Evolutionary conservation across 1,140 invertebrate species (phyloP).

Genomic region (Cherax quadricarinatus): DNA sequence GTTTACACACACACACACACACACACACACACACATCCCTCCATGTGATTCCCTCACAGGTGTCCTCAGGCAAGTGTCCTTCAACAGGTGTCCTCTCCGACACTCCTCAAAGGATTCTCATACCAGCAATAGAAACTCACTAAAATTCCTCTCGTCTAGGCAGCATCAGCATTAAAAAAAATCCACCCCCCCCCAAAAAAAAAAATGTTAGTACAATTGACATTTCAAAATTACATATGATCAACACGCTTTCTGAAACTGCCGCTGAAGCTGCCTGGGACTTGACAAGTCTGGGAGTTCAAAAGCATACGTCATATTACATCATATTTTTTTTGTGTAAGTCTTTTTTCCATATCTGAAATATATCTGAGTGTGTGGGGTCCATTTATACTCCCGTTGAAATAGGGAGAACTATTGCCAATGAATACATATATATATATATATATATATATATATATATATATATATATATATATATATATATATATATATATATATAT

Average conservation of each 20-base stretch:
- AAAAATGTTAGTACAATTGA: too few species aligned
- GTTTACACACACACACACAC: not conserved
- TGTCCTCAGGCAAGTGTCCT: not conserved
- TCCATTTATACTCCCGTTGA: not conserved
- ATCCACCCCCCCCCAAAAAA: too few species aligned
- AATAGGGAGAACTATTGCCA: not conserved
- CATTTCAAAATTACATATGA: not conserved
- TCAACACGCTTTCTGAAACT: not conserved
- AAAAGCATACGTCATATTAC: not conserved
- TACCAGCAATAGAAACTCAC: not conserved
- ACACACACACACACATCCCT: not conserved
- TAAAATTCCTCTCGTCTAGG: not conserved
- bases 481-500: not conserved
- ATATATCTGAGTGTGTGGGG: not conserved
- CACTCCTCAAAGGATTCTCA: not conserved
- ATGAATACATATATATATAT: not conserved
- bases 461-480: not conserved
- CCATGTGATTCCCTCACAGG: not conserved
- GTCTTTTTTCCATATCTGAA: not conserved
- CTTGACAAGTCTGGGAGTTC: not conserved
- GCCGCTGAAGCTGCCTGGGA: not conserved
- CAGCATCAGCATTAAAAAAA: not conserved
- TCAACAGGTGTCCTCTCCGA: not conserved
- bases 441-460: not conserved
- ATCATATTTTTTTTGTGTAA: not conserved